Conservation (phyloP, 23 tunicate genomes). For the Clavelina lepadiformis region DNA sequence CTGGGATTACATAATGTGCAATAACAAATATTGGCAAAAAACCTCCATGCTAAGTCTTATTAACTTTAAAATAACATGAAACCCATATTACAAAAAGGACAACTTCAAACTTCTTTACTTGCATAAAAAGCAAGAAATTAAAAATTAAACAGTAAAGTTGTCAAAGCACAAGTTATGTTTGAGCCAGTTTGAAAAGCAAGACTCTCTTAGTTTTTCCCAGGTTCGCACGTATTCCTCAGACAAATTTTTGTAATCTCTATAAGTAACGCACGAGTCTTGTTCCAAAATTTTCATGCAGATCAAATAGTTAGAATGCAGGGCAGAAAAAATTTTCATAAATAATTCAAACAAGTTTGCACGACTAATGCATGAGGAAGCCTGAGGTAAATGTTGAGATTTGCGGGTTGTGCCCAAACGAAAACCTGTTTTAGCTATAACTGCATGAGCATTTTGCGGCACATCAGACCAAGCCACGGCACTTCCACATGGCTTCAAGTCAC, state of each 20-base stretch:
- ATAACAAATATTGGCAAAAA: too few relatives aligned
- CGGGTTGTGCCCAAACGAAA: conserved; percentile 44
- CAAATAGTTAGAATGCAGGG: neutral
- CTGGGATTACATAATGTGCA: too few relatives aligned
- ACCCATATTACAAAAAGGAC: too few relatives aligned
- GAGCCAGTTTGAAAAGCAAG: neutral
- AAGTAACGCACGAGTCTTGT: neutral
- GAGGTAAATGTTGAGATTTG: conserved; percentile 21
- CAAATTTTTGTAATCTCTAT: neutral
- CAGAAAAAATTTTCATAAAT: neutral
- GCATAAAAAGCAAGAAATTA: too few relatives aligned
- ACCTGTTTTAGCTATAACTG: conserved; percentile 71
- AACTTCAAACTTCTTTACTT: too few relatives aligned
- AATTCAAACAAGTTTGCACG: conserved; percentile 22
- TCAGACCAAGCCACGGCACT: conserved; percentile 68
- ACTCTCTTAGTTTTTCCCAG: neutral
- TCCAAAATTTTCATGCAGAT: neutral
- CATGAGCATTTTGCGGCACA: conserved; percentile 11
- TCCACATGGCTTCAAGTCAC: conserved; percentile 41
- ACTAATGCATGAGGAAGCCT: conserved; percentile 25
- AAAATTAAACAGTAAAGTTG: neutral
- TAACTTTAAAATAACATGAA: too few relatives aligned
- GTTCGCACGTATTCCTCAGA: neutral
- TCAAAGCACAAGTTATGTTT: neutral
- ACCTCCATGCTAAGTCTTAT: too few relatives aligned